These are phyloP conservation scores for Nerophis ophidion DNA, from an alignment of 2,113 vertebrate species.

Conservation along the genomic window DNA sequence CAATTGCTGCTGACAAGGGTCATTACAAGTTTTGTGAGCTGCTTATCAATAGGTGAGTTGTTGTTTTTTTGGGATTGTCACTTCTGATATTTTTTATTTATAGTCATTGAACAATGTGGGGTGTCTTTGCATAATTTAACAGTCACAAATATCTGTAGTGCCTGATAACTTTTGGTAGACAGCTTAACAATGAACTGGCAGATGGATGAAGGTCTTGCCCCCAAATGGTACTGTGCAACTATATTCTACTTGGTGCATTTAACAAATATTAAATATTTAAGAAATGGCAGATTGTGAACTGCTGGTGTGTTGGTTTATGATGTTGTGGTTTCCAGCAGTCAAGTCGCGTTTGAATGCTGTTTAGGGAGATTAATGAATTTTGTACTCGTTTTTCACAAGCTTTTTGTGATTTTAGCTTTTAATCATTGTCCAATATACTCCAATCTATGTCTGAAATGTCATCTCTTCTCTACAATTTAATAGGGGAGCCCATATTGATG, in stretches of 20 bases:
- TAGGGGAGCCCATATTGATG: slow-evolving; percentile 95
- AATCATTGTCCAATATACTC: not conserved
- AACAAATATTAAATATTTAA: not conserved
- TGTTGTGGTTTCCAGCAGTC: not conserved
- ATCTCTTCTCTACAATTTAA: slow-evolving; percentile 7
- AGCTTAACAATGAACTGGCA: not conserved
- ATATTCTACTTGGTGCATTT: not conserved
- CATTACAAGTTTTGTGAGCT: slow-evolving; percentile 99
- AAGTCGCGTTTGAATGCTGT: not conserved
- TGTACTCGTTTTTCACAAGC: not conserved
- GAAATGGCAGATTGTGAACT: not conserved
- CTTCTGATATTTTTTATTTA: not conserved
- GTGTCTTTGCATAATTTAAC: not conserved
- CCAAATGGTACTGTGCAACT: not conserved
- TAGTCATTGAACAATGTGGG: not conserved
- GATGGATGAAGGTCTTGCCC: not conserved
- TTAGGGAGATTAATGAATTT: not conserved
- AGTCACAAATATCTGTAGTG: not conserved
- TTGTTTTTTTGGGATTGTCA: not conserved
- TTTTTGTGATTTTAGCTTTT: not conserved
- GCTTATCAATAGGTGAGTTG: slow-evolving; percentile 85
- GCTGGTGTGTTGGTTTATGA: not conserved
- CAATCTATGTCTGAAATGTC: not conserved
- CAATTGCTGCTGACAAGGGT: slow-evolving; percentile 97
- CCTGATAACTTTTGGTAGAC: not conserved